Evolutionary conservation across 2,888 invertebrate species (phyloP), one percentile per base, ranked within the genome.

Genomic region (Leptura quadrifasciata): DNA sequence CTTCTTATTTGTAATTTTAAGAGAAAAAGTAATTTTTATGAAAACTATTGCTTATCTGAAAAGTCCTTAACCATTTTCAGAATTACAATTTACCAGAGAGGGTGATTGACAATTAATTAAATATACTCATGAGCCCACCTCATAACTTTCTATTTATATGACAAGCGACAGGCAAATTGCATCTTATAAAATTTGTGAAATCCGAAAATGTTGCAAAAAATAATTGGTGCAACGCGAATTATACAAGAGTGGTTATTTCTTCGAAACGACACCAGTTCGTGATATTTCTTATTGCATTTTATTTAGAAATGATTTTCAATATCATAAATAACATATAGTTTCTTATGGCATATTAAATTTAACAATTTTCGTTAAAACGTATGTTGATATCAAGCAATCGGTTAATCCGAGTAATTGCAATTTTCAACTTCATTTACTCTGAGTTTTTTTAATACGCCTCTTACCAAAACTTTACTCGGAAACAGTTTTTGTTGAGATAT

Each of bases 391-490:
- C 39, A 39, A 6, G 1, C 12, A 39, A 39, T 47, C n/a, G 47
- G 47, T n/a, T 47, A 47, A 47, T 47, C 47, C 47, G 47, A 47
- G 5, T 47, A 47, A 47, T 47, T 47, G n/a, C 47, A 47, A 47
- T 47, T 47, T 47, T 47, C 47, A n/a, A 47, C 47, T 47, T 47
- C 47, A 47, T 47, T 47, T 47, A n/a, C n/a, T n/a, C n/a, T n/a
- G 0, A n/a, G 2, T 47, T 39, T 39, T 47, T 47, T 47, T 47
- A 10, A 3, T 47, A 47, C 3, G n/a, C n/a, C 5, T 47, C n/a
- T n/a, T 15, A 47, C n/a, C 47, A 47, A 47, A 15, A 47, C n/a
- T 47, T 15, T 15, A 47, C 10, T 47, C 15, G 12, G 39, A 39
- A 12, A 39, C 15, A 12, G 4, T 47, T 47, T 47, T 47, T 47